These are phyloP conservation scores for Lepeophtheirus salmonis DNA, from an alignment of 1,140 invertebrate species.

Conservation along the genomic window DNA sequence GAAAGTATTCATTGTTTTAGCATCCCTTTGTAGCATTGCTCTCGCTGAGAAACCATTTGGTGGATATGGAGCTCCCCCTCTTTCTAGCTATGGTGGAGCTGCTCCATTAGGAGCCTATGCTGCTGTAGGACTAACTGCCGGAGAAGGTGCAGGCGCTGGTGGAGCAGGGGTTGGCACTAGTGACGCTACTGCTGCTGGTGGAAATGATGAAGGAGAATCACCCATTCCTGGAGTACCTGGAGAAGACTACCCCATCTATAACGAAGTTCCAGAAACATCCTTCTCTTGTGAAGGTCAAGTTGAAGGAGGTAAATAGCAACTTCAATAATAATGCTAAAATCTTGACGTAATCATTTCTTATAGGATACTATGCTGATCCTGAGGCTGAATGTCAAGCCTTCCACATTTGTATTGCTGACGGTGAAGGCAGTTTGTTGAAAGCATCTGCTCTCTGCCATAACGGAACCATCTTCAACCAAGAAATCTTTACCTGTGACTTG, in stretches of 20 bases:
- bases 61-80: no score
- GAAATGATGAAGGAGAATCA: neutral
- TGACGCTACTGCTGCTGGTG: neutral
- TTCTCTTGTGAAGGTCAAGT: constrained; percentile 17
- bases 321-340: no score
- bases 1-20: no score
- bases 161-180: no score
- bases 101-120: no score
- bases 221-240: constrained; percentile 20
- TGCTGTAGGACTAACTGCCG: no score
- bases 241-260: constrained; percentile 20
- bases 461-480: constrained; percentile 68
- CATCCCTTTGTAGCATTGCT: no score
- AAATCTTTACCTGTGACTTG: constrained; percentile 71
- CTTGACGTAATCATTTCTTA: no score
- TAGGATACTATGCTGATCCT: constrained; percentile 6
- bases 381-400: constrained; percentile 25
- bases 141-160: no score
- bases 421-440: constrained; percentile 23
- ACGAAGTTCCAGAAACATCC: constrained; percentile 34
- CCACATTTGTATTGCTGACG: constrained; percentile 24
- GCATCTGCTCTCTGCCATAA: constrained; percentile 57
- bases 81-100: no score
- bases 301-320: no score
- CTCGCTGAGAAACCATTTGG: no score